A percentile compares a stretch with the other conserved stretches of the same genome.
Conservation (phyloP, 2,888 invertebrate genomes). For the Phymatocera aterrima region DNA sequence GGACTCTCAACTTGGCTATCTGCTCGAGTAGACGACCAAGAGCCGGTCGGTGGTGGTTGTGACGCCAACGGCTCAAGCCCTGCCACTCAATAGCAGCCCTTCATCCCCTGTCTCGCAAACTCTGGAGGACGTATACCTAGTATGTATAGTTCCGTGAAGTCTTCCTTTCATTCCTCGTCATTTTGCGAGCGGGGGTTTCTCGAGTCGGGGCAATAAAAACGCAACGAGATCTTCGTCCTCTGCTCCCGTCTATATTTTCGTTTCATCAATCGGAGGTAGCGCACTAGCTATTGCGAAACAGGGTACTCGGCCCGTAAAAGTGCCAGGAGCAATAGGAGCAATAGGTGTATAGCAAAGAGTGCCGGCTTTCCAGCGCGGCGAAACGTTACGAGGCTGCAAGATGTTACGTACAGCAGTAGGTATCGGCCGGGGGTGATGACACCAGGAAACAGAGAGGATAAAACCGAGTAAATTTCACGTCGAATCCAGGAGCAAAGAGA, state of each 20-base stretch:
- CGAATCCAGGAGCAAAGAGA: background rate
- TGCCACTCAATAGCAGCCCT: constrained; percentile 39
- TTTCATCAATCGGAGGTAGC: constrained; percentile 43
- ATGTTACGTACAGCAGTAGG: constrained; percentile 16
- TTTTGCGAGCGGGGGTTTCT: constrained; percentile 2
- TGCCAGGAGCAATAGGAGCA: constrained; percentile 35
- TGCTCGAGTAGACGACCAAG: constrained; percentile 36
- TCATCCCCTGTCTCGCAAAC: constrained; percentile 21
- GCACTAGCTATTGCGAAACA: constrained; percentile 41
- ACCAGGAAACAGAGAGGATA: background rate
- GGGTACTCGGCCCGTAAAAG: constrained; percentile 27
- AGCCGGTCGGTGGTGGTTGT: constrained; percentile 24
- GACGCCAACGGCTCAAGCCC: constrained; percentile 31
- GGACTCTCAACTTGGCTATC: constrained; percentile 34
- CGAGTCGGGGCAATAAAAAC: constrained; percentile 30
- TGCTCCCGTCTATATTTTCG: constrained; percentile 33
- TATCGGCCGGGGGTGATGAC: constrained; percentile 23
- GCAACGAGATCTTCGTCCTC: constrained; percentile 38
- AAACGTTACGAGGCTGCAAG: constrained; percentile 20
- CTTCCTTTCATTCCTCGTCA: constrained; percentile 6
- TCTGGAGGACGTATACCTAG: constrained; percentile 24
- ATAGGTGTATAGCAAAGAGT: constrained; percentile 22
- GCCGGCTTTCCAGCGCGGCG: constrained; percentile 15
- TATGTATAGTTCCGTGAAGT: background rate
- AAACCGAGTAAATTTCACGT: background rate